Conservation (phyloP, 2,113 vertebrate genomes). For the Malurus melanocephalus region DNA sequence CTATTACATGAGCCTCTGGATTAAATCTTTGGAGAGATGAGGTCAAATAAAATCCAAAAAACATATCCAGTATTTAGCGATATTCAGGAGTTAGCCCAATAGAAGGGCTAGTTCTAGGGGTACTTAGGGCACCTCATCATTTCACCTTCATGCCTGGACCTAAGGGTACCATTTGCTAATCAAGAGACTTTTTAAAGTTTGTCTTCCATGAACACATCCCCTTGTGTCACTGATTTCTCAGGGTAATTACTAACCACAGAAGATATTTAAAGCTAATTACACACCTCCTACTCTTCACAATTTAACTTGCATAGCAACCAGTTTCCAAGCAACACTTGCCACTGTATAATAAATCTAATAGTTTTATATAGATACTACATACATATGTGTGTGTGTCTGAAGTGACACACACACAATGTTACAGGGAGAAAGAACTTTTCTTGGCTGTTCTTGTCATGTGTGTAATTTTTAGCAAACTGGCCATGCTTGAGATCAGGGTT, state of each 20-base stretch:
- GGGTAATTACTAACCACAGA: slow-evolving; percentile 75
- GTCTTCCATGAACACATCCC: slow-evolving; percentile 14
- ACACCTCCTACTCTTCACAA: slow-evolving; percentile 76
- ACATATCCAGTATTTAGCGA: not conserved
- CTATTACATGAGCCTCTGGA: not conserved
- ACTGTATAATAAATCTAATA: slow-evolving; percentile 67
- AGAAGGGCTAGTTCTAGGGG: not conserved
- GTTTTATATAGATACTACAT: slow-evolving; percentile 55
- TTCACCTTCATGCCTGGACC: not conserved
- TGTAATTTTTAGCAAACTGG: not conserved
- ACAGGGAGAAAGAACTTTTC: not conserved
- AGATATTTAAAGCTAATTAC: slow-evolving; percentile 81
- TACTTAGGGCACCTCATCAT: not conserved
- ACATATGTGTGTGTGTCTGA: slow-evolving; percentile 10
- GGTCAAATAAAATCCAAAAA: not conserved
- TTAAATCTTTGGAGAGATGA: not conserved
- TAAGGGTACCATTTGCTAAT: slow-evolving; percentile 41
- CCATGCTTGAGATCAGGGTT: not conserved
- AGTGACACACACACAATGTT: not conserved
- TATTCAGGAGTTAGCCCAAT: not conserved
- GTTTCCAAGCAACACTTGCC: slow-evolving; percentile 75
- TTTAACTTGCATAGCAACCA: slow-evolving; percentile 76
- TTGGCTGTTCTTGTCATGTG: not conserved
- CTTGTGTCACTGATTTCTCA: slow-evolving; percentile 57
- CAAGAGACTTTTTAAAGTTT: slow-evolving; percentile 33